Evolutionary conservation across 2,113 vertebrate genomes (phyloP), one percentile per base, ranked within the genome.

Genomic region (Pogonocichla stellata): DNA sequence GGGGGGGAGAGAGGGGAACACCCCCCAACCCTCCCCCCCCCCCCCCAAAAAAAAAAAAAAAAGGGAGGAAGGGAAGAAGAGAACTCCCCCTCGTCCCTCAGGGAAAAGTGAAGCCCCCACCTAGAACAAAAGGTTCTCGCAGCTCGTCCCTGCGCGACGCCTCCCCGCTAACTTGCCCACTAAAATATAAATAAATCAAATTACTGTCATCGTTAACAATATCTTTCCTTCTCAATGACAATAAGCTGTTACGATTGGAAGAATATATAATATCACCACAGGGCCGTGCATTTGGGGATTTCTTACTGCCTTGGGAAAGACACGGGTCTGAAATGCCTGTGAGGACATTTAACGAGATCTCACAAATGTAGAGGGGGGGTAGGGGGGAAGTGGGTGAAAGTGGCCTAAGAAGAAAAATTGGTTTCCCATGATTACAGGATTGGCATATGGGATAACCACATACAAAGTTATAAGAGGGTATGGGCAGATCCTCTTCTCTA

Each of bases 41-140:
- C 40, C 13, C 20, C 10, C 22, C 4, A n/a, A n/a, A 77, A 64
- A 53, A 53, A 53, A 29, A n/a, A 34, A 38, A 50, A 43, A 10
- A 48, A 56, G 53, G 28, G 3, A 7, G 16, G 31, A 33, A 40
- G 33, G 56, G 57, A 75, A 60, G 69, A 36, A 53, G 8, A 48
- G 6, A 43, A 48, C 5, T 22, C 10, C 19, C 53, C 14, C 45
- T 20, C 4, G 3, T 22, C 23, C 38, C 18, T 20, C 34, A 8
- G 23, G 60, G 75, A 83, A 88, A 85, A 88, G 70, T 60, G 8
- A 80, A 88, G 65, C 69, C 78, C 85, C 88, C 64, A 77, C 86
- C 58, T 82, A 95, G 97, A 97, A 98, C 98, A 98, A 97, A 97
- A 89, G 98, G 86, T 94, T 95, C 80, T 90, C 3, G 5, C 36